phyloP scores from a whole-genome alignment of 1,140 invertebrate species.

The Bombus breviceps region DNA sequence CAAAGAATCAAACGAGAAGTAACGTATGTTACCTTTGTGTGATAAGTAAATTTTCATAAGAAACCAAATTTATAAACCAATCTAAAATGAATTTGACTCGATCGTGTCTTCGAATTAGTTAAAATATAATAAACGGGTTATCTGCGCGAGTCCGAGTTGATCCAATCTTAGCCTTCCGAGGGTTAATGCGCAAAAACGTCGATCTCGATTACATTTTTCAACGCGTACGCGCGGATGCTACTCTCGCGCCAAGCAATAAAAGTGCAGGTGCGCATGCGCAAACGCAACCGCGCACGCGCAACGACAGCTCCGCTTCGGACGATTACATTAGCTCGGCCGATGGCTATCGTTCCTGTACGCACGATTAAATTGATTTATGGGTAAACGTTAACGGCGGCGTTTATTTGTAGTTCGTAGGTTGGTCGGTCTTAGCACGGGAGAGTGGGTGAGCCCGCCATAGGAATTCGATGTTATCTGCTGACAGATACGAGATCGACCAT shows the following conservation, averaged over 20 bases:
- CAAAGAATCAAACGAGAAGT: background rate
- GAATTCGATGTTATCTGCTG: slow-evolving; percentile 71
- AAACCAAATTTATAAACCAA: too few relatives aligned
- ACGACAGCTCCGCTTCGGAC: slow-evolving; percentile 34
- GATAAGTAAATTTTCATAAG: too few relatives aligned
- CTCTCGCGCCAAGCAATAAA: background rate
- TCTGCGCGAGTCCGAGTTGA: too few relatives aligned
- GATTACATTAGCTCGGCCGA: slow-evolving; percentile 66
- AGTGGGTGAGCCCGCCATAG: slow-evolving; percentile 67
- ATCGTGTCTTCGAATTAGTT: too few relatives aligned
- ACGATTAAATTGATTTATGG: slow-evolving; percentile 72
- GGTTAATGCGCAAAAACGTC: too few relatives aligned
- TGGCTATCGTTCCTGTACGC: slow-evolving; percentile 65
- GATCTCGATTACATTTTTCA: background rate
- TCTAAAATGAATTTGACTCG: too few relatives aligned
- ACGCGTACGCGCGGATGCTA: background rate
- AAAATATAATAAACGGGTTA: too few relatives aligned
- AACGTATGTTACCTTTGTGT: too few relatives aligned
- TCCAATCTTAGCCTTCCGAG: too few relatives aligned
- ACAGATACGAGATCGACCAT: slow-evolving; percentile 70
- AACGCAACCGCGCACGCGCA: background rate
- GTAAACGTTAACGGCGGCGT: slow-evolving; percentile 63
- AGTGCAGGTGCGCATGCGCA: background rate
- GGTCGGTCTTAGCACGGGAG: slow-evolving; percentile 10
- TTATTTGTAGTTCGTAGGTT: slow-evolving; percentile 49